Percentiles rank a stretch among this genome's conserved stretches.
Conservation (phyloP, 1,140 invertebrate genomes). For the Metopolophium dirhodum region DNA sequence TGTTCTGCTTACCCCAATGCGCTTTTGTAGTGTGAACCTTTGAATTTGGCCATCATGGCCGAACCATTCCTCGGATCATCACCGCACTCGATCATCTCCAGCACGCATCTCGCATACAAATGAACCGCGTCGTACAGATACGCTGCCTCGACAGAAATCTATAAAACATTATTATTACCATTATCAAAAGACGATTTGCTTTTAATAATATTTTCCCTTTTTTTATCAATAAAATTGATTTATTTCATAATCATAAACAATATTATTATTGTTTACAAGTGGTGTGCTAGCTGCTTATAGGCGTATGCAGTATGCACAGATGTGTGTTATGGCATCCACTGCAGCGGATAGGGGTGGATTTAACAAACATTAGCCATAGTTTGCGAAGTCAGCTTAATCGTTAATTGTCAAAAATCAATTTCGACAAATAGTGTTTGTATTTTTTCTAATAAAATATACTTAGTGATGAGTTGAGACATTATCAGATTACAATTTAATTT, state of each 20-base stretch:
- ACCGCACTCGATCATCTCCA: slow-evolving; percentile 71
- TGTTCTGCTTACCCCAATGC: slow-evolving; percentile 79
- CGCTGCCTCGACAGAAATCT: slow-evolving; percentile 86
- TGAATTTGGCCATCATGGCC: slow-evolving; percentile 74
- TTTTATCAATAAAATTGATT: background rate
- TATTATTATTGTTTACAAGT: background rate
- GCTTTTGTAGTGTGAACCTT: slow-evolving; percentile 78
- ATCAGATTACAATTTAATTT: background rate
- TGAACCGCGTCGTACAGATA: slow-evolving; percentile 91
- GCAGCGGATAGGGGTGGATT: too few relatives aligned
- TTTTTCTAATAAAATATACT: background rate
- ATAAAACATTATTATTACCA: slow-evolving; percentile 64
- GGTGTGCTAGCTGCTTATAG: background rate
- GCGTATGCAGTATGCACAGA: background rate
- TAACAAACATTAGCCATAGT: too few relatives aligned
- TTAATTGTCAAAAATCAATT: background rate
- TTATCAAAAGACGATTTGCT: background rate
- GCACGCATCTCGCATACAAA: slow-evolving; percentile 79
- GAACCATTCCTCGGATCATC: slow-evolving; percentile 75
- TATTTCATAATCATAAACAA: background rate
- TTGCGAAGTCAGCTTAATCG: background rate
- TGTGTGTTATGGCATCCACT: background rate
- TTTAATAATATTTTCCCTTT: background rate
- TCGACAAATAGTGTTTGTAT: background rate
- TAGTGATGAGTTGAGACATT: background rate